phyloP scores from a whole-genome alignment of 2,797 vertebrate genomes.

The Cichlasoma orientale region DNA sequence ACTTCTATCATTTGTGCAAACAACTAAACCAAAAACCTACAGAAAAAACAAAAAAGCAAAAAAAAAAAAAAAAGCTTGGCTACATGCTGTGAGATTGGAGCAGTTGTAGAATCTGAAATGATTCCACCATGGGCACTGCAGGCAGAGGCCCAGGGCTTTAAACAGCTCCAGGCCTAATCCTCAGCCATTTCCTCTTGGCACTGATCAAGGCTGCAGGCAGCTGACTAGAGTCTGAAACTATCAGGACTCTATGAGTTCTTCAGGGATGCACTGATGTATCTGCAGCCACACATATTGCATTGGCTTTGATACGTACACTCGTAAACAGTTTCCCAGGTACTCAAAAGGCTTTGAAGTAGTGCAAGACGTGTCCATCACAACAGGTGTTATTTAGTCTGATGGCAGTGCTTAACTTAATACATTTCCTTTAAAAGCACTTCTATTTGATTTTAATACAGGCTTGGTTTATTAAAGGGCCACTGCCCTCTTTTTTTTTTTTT shows the following conservation, averaged over 20 bases:
- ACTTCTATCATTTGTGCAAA: slow-evolving; percentile 51
- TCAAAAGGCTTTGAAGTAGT: slow-evolving; percentile 11
- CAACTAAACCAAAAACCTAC: slow-evolving; percentile 24
- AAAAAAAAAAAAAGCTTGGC: slow-evolving; percentile 10
- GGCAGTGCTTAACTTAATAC: background rate
- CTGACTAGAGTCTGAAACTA: slow-evolving; percentile 44
- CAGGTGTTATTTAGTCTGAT: background rate
- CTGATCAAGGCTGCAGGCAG: slow-evolving; percentile 56
- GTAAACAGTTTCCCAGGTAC: slow-evolving; percentile 43
- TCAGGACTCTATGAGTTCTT: slow-evolving; percentile 37
- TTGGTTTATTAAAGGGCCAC: background rate
- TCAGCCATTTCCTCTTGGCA: slow-evolving; percentile 75
- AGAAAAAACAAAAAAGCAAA: background rate
- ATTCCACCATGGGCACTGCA: slow-evolving; percentile 50
- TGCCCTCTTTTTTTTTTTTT: background rate
- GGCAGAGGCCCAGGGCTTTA: slow-evolving; percentile 62
- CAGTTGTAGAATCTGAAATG: slow-evolving; percentile 48
- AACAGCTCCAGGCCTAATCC: slow-evolving; percentile 70
- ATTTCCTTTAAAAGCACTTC: background rate
- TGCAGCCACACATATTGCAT: slow-evolving; percentile 19
- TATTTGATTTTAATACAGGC: background rate
- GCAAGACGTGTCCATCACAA: slow-evolving; percentile 7
- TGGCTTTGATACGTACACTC: slow-evolving; percentile 17
- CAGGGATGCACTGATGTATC: slow-evolving; percentile 17
- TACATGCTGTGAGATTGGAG: slow-evolving; percentile 44